Evolutionary conservation across 2,888 invertebrate genomes (phyloP).

Genomic region (Callyntrura sp.): DNA sequence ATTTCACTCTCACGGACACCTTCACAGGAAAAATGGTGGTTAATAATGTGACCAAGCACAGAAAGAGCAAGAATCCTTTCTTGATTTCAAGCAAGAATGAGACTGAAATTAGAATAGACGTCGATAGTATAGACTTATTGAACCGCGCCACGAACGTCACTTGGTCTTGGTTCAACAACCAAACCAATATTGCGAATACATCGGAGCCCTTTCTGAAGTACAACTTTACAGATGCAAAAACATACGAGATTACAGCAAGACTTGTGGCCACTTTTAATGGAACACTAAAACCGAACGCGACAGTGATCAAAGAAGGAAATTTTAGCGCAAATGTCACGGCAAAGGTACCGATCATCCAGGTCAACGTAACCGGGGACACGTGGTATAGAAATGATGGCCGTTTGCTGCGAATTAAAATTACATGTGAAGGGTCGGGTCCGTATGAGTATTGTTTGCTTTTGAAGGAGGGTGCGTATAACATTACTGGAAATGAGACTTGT

Average conservation of each 20-base stretch:
- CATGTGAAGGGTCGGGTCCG: slow-evolving; percentile 91
- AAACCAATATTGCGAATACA: slow-evolving; percentile 74
- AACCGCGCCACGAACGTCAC: slow-evolving; percentile 72
- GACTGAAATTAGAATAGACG: slow-evolving; percentile 72
- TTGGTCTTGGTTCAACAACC: slow-evolving; percentile 80
- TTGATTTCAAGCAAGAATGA: slow-evolving; percentile 78
- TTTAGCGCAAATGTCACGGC: slow-evolving; percentile 89
- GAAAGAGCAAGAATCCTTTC: slow-evolving; percentile 60
- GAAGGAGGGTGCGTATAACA: slow-evolving; percentile 87
- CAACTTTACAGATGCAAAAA: slow-evolving; percentile 80
- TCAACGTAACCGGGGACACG: slow-evolving; percentile 91
- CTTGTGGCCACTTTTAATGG: slow-evolving; percentile 77
- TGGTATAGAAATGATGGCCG: slow-evolving; percentile 93
- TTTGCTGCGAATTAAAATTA: slow-evolving; percentile 89
- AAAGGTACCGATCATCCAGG: slow-evolving; percentile 90
- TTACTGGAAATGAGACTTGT: slow-evolving; percentile 84
- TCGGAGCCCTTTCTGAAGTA: slow-evolving; percentile 72
- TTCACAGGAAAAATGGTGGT: slow-evolving; percentile 79
- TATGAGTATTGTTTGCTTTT: slow-evolving; percentile 90
- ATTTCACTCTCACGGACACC: slow-evolving; percentile 71
- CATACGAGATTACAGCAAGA: slow-evolving; percentile 74
- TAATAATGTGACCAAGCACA: slow-evolving; percentile 73
- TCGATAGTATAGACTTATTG: slow-evolving; percentile 79
- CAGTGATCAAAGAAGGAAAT: slow-evolving; percentile 88
- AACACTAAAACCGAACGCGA: slow-evolving; percentile 42